phyloP scores from a whole-genome alignment of 2,888 invertebrate species.

The Cartodere bifasciata region DNA sequence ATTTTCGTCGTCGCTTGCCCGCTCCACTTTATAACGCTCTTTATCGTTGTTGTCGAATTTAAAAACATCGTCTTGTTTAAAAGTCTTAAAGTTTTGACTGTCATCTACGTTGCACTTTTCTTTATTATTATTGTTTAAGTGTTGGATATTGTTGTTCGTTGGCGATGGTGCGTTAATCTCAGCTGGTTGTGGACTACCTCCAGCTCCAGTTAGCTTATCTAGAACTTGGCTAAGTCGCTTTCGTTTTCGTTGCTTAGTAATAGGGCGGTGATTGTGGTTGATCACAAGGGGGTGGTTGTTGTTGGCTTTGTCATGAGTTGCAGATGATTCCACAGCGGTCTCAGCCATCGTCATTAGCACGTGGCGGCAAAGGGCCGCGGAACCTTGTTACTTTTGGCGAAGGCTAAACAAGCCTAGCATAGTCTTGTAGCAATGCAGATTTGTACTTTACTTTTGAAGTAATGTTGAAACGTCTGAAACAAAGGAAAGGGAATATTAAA shows the following conservation, averaged over 20 bases:
- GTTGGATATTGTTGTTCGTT: conserved; percentile 39
- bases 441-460: too few relatives aligned
- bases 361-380: conserved; percentile 43
- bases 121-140: conserved; percentile 31
- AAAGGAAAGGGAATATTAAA: too few relatives aligned
- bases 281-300: conserved; percentile 48
- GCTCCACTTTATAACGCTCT: conserved; percentile 23
- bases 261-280: conserved; percentile 46
- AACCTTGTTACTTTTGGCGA: conserved; percentile 31
- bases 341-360: conserved; percentile 64
- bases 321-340: conserved; percentile 43
- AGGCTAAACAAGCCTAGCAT: too few relatives aligned
- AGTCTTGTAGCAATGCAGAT: too few relatives aligned
- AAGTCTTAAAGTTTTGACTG: conserved; percentile 17
- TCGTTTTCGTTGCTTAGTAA: conserved; percentile 60
- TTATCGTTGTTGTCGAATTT: conserved; percentile 38
- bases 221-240: conserved; percentile 69
- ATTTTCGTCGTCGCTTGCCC: conserved; percentile 43
- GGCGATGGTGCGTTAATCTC: conserved; percentile 2
- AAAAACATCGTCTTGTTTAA: conserved; percentile 37
- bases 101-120: conserved; percentile 20
- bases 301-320: conserved; percentile 36
- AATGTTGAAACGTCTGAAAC: too few relatives aligned
- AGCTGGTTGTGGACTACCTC: conserved; percentile 17
- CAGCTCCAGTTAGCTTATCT: conserved; percentile 51